Percentiles rank a stretch among this genome's conserved stretches.
Conservation (phyloP, 1,140 invertebrate species). For the Stegodyphus dumicola region DNA sequence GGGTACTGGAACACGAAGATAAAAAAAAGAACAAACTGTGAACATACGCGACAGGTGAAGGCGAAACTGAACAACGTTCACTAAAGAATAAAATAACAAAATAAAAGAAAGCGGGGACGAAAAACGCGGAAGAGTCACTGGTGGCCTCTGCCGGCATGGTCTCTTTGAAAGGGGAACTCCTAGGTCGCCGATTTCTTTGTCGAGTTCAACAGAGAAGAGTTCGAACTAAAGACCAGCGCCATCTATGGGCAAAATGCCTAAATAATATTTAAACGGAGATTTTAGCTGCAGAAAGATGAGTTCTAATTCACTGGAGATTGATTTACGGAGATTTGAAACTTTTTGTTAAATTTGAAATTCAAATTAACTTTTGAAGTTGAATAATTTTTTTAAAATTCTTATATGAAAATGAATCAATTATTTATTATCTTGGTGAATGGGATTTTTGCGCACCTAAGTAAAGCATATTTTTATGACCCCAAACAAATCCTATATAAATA, state of each 20-base stretch:
- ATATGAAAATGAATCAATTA: no score
- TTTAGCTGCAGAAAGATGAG: no score
- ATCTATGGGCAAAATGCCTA: background rate
- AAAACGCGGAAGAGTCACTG: conserved; percentile 31
- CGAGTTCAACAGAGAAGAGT: background rate
- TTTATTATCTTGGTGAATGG: no score
- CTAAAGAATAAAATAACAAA: background rate
- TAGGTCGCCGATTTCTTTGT: background rate
- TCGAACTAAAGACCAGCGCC: background rate
- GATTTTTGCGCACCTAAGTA: no score
- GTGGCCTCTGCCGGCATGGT: background rate
- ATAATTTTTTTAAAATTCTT: no score
- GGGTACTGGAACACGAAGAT: conserved; percentile 41
- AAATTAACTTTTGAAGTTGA: no score
- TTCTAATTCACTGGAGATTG: no score
- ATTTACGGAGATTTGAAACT: no score
- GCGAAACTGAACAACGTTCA: conserved; percentile 35
- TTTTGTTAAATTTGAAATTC: no score
- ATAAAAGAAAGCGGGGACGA: background rate
- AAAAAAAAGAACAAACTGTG: background rate
- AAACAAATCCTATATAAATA: no score
- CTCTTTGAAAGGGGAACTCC: background rate
- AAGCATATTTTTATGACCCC: no score
- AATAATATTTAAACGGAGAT: no score
- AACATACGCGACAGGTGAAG: conserved; percentile 48